These are phyloP conservation scores for Patagioenas fasciata DNA, from an alignment of 2,113 vertebrate genomes.

Conservation along the genomic window DNA sequence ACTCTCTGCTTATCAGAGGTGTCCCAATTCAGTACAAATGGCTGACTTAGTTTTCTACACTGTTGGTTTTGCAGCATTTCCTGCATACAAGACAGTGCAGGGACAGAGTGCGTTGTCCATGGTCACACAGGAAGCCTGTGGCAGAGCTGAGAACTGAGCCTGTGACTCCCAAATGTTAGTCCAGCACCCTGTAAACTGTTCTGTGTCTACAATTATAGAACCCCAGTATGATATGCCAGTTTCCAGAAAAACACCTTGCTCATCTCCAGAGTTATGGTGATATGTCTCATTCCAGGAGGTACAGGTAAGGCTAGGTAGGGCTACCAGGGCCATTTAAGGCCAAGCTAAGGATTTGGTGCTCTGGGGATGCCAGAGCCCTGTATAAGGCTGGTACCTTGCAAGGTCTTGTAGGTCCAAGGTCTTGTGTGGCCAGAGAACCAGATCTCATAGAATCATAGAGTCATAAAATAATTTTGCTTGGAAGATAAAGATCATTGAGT, in stretches of 20 bases:
- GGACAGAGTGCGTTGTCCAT: not conserved
- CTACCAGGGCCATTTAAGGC: not conserved
- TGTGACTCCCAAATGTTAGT: no score
- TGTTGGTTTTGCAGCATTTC: not conserved
- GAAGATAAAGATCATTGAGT: no score
- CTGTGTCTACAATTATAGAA: not conserved
- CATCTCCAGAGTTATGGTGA: not conserved
- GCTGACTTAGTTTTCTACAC: not conserved
- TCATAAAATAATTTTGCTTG: no score
- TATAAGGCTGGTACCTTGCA: accelerated
- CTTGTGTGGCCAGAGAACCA: accelerated
- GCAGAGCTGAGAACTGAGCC: not conserved
- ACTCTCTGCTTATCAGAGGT: not conserved
- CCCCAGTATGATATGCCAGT: not conserved
- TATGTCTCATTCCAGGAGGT: not conserved
- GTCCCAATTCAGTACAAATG: not conserved
- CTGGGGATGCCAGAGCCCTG: not conserved
- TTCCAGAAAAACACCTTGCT: not conserved
- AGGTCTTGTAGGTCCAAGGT: no score
- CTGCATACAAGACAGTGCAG: not conserved
- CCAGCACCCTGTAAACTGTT: not conserved
- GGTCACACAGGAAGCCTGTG: no score
- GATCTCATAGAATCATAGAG: no score
- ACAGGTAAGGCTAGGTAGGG: not conserved
- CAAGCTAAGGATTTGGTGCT: not conserved